These are phyloP conservation scores for Catocala sponsa DNA, from an alignment of 2,888 invertebrate species.

Conservation along the genomic window DNA sequence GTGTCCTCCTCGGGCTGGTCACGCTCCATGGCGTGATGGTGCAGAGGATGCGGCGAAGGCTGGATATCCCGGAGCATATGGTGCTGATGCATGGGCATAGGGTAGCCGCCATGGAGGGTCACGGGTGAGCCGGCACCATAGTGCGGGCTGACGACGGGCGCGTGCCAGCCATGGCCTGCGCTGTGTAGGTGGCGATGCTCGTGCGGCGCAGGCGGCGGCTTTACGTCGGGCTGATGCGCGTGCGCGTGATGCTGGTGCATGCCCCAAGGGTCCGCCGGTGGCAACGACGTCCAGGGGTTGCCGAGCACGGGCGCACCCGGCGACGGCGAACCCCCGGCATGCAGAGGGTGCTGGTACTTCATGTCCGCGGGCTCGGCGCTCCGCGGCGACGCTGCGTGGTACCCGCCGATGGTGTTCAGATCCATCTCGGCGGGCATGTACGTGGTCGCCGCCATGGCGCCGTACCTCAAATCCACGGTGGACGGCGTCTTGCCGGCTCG, in stretches of 20 bases:
- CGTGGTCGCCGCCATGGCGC: constrained; percentile 98
- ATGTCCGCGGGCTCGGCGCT: constrained; percentile 97
- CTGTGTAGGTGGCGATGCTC: constrained; percentile 84
- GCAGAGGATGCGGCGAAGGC: constrained; percentile 90
- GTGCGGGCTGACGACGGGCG: constrained; percentile 95
- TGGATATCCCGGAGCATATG: constrained; percentile 93
- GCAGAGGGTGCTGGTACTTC: constrained; percentile 97
- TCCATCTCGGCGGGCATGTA: constrained; percentile 97
- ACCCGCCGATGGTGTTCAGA: constrained; percentile 93
- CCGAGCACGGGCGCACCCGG: constrained; percentile 87
- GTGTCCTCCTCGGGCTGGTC: constrained; percentile 98
- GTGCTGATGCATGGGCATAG: constrained; percentile 86
- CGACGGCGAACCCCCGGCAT: constrained; percentile 90
- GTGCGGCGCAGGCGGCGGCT: constrained; percentile 90
- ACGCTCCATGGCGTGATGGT: constrained; percentile 91
- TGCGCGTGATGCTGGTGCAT: constrained; percentile 94
- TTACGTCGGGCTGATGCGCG: constrained; percentile 93
- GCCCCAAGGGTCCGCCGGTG: constrained; percentile 94
- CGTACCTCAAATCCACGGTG: constrained; percentile 89
- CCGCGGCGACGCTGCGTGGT: constrained; percentile 95
- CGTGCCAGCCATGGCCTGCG: constrained; percentile 95
- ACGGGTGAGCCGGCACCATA: constrained; percentile 94
- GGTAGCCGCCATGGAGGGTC: constrained; percentile 78
- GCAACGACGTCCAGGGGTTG: constrained; percentile 95
- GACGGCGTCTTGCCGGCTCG: constrained; percentile 90